Conservation (phyloP, 1,140 invertebrate species). For the Planococcus citri region DNA sequence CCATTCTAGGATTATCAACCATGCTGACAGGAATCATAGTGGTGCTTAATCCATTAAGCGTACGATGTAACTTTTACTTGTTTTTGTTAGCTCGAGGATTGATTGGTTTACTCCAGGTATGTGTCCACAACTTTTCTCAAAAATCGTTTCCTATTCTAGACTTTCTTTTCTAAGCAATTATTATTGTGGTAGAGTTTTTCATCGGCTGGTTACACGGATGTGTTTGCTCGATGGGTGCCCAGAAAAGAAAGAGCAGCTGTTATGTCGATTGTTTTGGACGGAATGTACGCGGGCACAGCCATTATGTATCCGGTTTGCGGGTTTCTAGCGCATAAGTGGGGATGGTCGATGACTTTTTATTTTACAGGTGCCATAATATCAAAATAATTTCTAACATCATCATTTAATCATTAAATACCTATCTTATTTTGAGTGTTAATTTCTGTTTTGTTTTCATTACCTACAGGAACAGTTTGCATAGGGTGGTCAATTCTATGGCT, state of each 20-base stretch:
- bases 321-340: neutral
- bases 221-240: conserved; percentile 73
- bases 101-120: neutral
- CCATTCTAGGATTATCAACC: conserved; percentile 65
- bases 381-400: too few relatives aligned
- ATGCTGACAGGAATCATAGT: conserved; percentile 66
- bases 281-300: conserved; percentile 39
- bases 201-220: conserved; percentile 59
- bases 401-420: too few relatives aligned
- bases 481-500: too few relatives aligned
- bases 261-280: conserved; percentile 61
- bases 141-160: too few relatives aligned
- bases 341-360: neutral
- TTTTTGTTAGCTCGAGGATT: neutral
- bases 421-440: too few relatives aligned
- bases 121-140: too few relatives aligned
- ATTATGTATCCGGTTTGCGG: neutral
- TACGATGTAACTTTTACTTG: too few relatives aligned
- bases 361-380: neutral
- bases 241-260: conserved; percentile 64
- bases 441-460: too few relatives aligned
- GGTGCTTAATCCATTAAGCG: conserved; percentile 56
- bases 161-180: too few relatives aligned
- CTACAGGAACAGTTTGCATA: too few relatives aligned
- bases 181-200: neutral